Conservation (phyloP, 23 tunicate species). For the Corella eumyota region DNA sequence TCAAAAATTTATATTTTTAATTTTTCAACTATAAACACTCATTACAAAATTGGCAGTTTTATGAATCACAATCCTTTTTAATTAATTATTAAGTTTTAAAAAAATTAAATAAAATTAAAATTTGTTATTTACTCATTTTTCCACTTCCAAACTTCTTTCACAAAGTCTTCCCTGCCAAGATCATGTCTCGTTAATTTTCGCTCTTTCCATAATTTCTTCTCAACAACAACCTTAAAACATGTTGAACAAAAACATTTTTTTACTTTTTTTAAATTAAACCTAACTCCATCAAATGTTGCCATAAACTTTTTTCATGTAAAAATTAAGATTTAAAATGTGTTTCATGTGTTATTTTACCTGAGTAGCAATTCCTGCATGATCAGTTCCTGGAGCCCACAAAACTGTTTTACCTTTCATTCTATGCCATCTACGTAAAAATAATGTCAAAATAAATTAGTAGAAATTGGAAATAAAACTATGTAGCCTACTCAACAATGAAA, state of each 20-base stretch:
- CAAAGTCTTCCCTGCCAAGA: constrained; percentile 78
- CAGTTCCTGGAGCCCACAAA: constrained; percentile 96
- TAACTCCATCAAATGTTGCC: not conserved
- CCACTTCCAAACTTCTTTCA: constrained; percentile 97
- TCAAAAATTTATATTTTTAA: not conserved
- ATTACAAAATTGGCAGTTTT: too few relatives aligned
- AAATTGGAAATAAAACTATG: too few relatives aligned
- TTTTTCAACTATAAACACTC: not conserved
- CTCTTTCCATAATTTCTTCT: constrained; percentile 68
- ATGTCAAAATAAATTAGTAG: not conserved
- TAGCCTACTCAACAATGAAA: too few relatives aligned
- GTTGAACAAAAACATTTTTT: not conserved
- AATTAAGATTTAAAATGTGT: not conserved
- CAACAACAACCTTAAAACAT: constrained; percentile 81
- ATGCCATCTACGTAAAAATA: constrained; percentile 95
- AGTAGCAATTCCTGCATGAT: constrained; percentile 99
- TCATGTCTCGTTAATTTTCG: constrained; percentile 72
- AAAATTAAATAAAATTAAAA: not conserved
- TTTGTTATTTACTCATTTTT: constrained; percentile 62
- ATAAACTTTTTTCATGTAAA: too few relatives aligned
- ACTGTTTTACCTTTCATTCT: constrained; percentile 86
- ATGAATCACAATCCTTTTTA: too few relatives aligned
- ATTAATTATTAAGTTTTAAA: too few relatives aligned
- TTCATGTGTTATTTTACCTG: constrained; percentile 24
- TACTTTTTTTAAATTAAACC: not conserved